Percentiles rank a stretch among this genome's conserved stretches.
phyloP scores from a whole-genome alignment of 2,113 vertebrate species.

The Megaceryle maxima region DNA sequence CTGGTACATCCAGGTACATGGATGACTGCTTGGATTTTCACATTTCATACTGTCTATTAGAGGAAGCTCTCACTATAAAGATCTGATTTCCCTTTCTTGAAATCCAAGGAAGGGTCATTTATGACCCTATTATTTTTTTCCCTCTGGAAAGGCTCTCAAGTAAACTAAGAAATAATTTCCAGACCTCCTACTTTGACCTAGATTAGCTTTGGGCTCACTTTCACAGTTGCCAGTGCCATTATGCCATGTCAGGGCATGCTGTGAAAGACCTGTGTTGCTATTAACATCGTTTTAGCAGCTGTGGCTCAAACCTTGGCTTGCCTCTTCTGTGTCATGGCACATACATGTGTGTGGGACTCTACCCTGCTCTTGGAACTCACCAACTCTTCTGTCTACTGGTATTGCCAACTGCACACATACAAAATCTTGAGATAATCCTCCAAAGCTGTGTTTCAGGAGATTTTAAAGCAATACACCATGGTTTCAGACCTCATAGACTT shows the following conservation, averaged over 20 bases:
- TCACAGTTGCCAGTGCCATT: neutral
- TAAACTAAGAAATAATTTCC: neutral
- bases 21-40: neutral
- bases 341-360: fast-evolving
- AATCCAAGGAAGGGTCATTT: neutral
- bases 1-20: neutral
- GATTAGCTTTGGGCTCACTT: neutral
- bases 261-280: fast-evolving
- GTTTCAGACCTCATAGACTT: neutral
- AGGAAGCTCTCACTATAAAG: neutral
- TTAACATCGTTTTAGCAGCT: fast-evolving
- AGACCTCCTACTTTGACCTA: neutral
- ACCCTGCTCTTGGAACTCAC: neutral
- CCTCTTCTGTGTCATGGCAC: neutral
- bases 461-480: neutral
- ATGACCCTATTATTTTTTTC: neutral
- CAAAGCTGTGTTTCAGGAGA: neutral
- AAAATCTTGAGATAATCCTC: neutral
- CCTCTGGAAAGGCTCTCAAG: neutral
- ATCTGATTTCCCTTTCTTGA: neutral
- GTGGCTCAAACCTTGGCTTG: neutral
- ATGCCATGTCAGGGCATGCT: neutral
- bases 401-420: neutral
- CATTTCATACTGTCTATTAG: neutral
- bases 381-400: neutral